Evolutionary conservation across 2,113 vertebrate genomes (phyloP), one percentile per base, ranked within the genome.

Genomic region (Psittacara wagleri): DNA sequence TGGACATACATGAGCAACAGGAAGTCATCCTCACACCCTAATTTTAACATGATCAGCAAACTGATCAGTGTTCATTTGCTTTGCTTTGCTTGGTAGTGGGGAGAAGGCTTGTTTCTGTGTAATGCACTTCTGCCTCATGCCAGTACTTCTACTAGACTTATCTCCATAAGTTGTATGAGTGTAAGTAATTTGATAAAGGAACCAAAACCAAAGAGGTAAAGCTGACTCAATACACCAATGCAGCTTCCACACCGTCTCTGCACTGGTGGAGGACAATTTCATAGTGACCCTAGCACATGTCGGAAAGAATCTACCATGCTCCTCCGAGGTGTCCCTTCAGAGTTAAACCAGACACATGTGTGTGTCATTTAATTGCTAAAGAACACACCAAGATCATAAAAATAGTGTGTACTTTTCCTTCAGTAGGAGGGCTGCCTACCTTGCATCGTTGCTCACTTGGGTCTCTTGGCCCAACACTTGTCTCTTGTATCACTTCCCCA

Each of bases 221-320:
- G 18, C 4, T 1, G 1, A 27, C 3, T 25, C 28, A 61, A 15
- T 33, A 41, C 3, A 61, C 8, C 22, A 17, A 12, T 67, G 44
- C 28, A 76, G 17, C n/a, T 92, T 61, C 46, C 6, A 1, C 23
- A 55, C 6, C 77, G 11, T 7, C 5, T 54, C 20, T 1, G 2
- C 3, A 3, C 13, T 61, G 31, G 6, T 57, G 25, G 16, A 77
- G 13, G 44, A 52, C 17, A 20, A 39, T 22, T 64, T 64, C 15
- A 39, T 13, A 74, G 14, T 20, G 6, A 52, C 22, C 4, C 15
- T 31, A 90, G 28, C 23, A 74, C 7, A 14, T 8, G 15, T 20
- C 10, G 4, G 24, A 55, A 86, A 62, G 29, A 55, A 13, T 10
- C 37, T 76, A 4, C 11, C 14, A 15, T 79, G 11, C 39, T 77